Base-by-base conservation (phyloP, 2,797 vertebrate species). In the Sebastiscus albofasciatus region DNA sequence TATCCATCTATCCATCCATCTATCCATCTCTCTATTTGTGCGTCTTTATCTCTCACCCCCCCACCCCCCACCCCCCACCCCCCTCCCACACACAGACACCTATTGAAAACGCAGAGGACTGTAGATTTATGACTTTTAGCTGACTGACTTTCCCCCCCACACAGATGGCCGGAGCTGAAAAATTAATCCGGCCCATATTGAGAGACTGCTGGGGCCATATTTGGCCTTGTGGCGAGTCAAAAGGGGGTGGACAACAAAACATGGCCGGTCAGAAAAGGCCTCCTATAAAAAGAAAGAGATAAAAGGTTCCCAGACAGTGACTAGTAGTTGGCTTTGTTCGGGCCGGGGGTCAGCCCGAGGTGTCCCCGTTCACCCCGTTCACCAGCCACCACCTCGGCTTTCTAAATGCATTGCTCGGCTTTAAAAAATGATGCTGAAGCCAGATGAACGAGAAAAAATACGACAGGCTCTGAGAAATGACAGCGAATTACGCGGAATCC, bases 271-370 rank as follows among this genome's bases (percentile, higher is more conserved):
- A 86, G 75, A 90, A 87, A 90, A 39, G 88, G 79, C 59, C 86
- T 55, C 58, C 27, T 65, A 83, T 73, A 81, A 86, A 88, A 91
- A 39, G 89, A 92, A 90, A 29, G 71, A 85, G 80, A 94, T 90
- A 92, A 94, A 93, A 87, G 92, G 87, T 5, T 84, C 84, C 85
- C 89, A 93, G 93, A 94, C 93, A 94, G 90, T 93, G 93, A 94
- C 89, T 93, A 93, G 93, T 93, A 89, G 92, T 84, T 81, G 87
- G 86, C 92, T 94, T 94, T 94, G 93, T 94, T 92, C 12, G 22
- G 58, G 64, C 74, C 6, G 74, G 85, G 42, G 93, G 93, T 94
- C 96, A 97, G 42, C 77, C 81, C 94, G 96, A 96, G 97, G 97
- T 97, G 97, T 96, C 97, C 96, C 79, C 36, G 36, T 39, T 39